phyloP scores from a whole-genome alignment of 2,113 vertebrate genomes.

The Otocyon megalotis region DNA sequence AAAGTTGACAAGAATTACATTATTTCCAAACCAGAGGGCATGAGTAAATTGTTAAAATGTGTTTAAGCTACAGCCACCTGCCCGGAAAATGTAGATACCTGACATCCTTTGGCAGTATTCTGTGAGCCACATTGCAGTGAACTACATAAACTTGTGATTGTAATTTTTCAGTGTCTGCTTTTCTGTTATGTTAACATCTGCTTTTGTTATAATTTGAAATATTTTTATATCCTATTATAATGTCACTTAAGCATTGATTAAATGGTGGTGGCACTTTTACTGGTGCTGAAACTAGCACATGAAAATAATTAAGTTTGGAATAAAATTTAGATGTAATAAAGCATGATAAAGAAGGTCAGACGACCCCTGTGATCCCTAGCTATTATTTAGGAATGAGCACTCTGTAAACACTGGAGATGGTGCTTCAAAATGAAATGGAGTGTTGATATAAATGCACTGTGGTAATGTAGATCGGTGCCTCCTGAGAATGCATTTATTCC shows the following conservation, averaged over 20 bases:
- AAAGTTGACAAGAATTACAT: not conserved
- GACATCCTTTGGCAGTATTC: not conserved
- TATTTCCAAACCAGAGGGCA: not conserved
- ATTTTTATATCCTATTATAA: not conserved
- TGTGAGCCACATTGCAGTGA: not conserved
- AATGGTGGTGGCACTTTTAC: not conserved
- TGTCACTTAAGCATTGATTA: not conserved
- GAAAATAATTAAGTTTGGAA: not conserved
- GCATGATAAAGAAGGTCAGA: not conserved
- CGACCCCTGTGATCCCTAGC: not conserved
- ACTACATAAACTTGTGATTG: not conserved
- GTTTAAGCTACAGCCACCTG: not conserved
- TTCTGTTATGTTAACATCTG: not conserved
- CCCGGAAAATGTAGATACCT: not conserved
- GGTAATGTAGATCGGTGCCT: not conserved
- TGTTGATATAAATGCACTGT: not conserved
- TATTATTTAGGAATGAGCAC: not conserved
- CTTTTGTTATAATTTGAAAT: not conserved
- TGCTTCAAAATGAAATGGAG: not conserved
- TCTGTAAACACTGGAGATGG: not conserved
- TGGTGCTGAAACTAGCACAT: not conserved
- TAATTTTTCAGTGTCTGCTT: not conserved
- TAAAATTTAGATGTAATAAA: conserved; percentile 4
- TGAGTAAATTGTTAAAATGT: not conserved
- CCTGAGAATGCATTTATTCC: not conserved